Base-by-base conservation (phyloP, 2,888 invertebrate genomes). In the Sphaerophoria rueppellii region DNA sequence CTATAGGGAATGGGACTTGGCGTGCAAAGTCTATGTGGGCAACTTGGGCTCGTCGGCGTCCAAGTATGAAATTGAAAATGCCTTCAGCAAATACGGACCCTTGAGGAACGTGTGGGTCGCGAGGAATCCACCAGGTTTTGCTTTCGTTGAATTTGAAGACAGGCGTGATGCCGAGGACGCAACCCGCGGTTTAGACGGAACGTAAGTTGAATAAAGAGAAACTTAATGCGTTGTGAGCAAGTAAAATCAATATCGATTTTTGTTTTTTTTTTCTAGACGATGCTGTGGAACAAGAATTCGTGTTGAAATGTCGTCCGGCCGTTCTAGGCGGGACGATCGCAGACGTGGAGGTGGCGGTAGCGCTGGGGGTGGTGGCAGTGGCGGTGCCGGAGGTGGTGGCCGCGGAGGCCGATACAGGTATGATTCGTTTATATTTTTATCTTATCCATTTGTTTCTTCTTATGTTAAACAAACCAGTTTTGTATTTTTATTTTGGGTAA, bases 261-360 rank as follows among this genome's bases (percentile, higher is more conserved):
- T 24, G 12, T 37, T 43, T 55, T 43, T 82, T 24, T 16, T 37
- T 43, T 55, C 37, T 89, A 97, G 97, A 82, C 95, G 97, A 67
- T 96, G 96, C 92, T 97, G 97, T 92, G 97, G 98, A 9, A 96
- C 96, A 37, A 94, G 97, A 89, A 96, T 98, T 70, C 94, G 97
- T 83, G 97, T 98, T 14, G 98, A 98, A 93, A 98, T 98, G 98
- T 97, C 97, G 0, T 97, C 96, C 86, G 97, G 97, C 0, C 94
- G 96, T 88, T 96, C 96, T 67, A 93, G 96, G 69, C 94, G 94
- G 88, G 96, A 95, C 74, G 95, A 95, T 87, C 94, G 94, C 77
- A 91, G 93, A 46, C 90, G 91, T 1, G 89, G 91, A 4, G 90
- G 91, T 4, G 90, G 90, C 0, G 90, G 90, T 6, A 89, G 91